Evolutionary conservation across 2,113 vertebrate genomes (phyloP).

Genomic region (Chauna torquata): DNA sequence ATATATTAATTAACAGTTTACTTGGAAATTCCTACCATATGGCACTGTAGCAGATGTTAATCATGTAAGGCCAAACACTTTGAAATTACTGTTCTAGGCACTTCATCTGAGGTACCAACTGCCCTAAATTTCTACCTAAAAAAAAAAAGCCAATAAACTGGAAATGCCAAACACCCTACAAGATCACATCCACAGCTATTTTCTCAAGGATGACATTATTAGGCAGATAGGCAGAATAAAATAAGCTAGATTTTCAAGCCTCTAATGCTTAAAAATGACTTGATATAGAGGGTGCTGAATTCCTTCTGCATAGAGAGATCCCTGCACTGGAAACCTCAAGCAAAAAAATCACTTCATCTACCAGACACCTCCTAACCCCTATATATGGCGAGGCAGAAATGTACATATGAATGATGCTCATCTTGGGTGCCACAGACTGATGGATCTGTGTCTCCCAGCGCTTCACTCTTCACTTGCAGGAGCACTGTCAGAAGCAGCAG

Average conservation of each 20-base stretch:
- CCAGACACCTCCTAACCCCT: not conserved
- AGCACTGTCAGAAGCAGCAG: not conserved
- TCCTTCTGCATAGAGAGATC: not conserved
- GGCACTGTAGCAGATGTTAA: conserved; percentile 58
- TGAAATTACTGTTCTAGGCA: conserved; percentile 30
- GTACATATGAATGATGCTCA: accelerated
- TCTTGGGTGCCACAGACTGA: not conserved
- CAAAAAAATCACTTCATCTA: not conserved
- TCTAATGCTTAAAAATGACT: not conserved
- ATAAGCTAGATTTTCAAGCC: not conserved
- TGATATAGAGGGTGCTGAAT: not conserved
- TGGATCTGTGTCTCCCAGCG: not conserved
- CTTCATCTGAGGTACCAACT: conserved; percentile 15
- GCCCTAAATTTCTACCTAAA: conserved; percentile 12
- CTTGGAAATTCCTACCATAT: conserved; percentile 63
- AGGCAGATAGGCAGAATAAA: not conserved
- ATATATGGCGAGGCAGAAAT: accelerated
- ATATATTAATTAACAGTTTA: conserved; percentile 65
- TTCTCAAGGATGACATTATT: not conserved
- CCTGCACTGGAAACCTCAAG: not conserved
- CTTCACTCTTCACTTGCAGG: not conserved
- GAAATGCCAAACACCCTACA: not conserved
- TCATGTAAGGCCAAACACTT: conserved; percentile 41
- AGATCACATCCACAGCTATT: not conserved
- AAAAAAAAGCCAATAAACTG: not conserved